A percentile compares a stretch with the other conserved stretches of the same genome.
phyloP scores from a whole-genome alignment of 1,140 invertebrate species.

The Cataglyphis hispanica region DNA sequence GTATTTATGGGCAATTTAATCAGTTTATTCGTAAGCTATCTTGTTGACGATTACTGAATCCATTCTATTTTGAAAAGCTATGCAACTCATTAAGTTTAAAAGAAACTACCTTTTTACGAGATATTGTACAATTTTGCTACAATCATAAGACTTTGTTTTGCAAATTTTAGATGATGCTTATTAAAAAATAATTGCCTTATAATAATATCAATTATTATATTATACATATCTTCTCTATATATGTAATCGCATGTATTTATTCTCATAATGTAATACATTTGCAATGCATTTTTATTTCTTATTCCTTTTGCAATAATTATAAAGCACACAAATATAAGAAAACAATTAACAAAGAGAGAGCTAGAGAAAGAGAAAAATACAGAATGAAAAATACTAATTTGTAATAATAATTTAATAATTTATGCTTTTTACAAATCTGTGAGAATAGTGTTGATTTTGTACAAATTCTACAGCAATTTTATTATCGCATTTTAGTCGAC shows the following conservation, averaged over 20 bases:
- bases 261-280: no score
- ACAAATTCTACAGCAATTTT: neutral
- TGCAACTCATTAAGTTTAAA: neutral
- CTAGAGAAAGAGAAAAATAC: neutral
- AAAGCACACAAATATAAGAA: neutral
- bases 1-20: conserved; percentile 26
- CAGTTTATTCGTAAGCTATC: neutral
- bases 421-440: neutral
- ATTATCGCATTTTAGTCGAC: conserved; percentile 9
- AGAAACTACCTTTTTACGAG: neutral
- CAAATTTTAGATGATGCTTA: neutral
- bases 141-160: neutral
- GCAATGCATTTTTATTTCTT: neutral
- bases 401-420: neutral
- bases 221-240: neutral
- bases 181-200: neutral
- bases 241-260: no score
- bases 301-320: neutral
- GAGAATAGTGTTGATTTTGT: conserved; percentile 4
- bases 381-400: neutral
- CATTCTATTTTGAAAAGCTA: conserved; percentile 8
- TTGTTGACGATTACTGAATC: neutral
- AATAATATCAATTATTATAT: neutral
- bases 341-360: neutral
- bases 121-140: neutral